phyloP scores from a whole-genome alignment of 2,888 invertebrate genomes.

The Resseliella maxima region DNA sequence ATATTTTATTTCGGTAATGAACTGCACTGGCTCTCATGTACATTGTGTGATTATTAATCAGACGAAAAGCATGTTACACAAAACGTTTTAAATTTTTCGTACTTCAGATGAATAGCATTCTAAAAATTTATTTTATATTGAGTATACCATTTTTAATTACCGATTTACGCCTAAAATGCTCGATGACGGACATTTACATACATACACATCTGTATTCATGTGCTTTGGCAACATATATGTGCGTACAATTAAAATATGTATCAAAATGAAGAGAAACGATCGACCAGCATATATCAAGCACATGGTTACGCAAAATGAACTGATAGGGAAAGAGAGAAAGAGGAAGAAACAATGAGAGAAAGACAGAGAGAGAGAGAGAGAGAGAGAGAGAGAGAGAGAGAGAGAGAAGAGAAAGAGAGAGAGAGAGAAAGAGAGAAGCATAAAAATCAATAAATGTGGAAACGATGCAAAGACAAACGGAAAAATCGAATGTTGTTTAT shows the following conservation, averaged over 20 bases:
- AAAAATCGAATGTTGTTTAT: conserved; percentile 48
- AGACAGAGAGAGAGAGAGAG: background rate
- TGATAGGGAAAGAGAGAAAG: background rate
- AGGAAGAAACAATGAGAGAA: background rate
- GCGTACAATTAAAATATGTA: background rate
- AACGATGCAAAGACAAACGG: background rate
- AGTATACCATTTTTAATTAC: conserved; percentile 15
- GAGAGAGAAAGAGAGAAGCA: background rate
- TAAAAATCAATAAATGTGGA: conserved; percentile 25
- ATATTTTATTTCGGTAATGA: conserved; percentile 26
- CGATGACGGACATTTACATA: background rate
- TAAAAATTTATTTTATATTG: conserved; percentile 8
- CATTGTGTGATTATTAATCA: background rate
- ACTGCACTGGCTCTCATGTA: background rate
- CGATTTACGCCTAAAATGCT: background rate
- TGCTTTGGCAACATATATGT: background rate
- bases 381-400: background rate
- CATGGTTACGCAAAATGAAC: background rate
- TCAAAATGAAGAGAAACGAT: conserved; percentile 9
- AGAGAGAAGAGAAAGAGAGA: too few relatives aligned
- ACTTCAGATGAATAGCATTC: background rate
- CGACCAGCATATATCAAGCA: background rate
- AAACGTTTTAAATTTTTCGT: conserved; percentile 9
- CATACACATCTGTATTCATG: background rate
- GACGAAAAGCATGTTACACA: conserved; percentile 17